Conservation (phyloP, 1,140 invertebrate genomes). For the Pseudomyrmex gracilis region DNA sequence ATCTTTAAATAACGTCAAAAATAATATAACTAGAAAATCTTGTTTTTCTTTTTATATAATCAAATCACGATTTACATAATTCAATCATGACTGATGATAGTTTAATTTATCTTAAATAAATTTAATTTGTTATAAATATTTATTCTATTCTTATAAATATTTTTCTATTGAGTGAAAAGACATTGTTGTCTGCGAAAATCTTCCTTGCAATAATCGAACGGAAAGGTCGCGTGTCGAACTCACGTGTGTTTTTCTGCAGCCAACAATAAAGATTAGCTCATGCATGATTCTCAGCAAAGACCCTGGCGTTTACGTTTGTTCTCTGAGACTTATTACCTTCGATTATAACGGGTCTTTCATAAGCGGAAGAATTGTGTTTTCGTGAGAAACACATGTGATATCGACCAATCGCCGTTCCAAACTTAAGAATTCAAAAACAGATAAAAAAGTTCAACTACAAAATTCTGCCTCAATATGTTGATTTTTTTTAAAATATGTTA, state of each 20-base stretch:
- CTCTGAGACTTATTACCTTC: slow-evolving; percentile 49
- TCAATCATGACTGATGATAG: too few relatives aligned
- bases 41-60: too few relatives aligned
- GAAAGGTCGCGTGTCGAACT: slow-evolving; percentile 68
- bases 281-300: slow-evolving; percentile 50
- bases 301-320: slow-evolving; percentile 53
- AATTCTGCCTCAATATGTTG: neutral
- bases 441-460: neutral
- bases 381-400: slow-evolving; percentile 20
- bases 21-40: neutral
- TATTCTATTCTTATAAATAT: too few relatives aligned
- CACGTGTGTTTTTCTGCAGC: slow-evolving; percentile 36
- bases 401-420: neutral
- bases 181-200: slow-evolving; percentile 10
- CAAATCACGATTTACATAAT: too few relatives aligned
- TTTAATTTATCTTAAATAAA: too few relatives aligned
- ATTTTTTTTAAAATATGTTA: neutral
- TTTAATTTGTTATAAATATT: too few relatives aligned
- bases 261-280: slow-evolving; percentile 72
- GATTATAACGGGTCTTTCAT: slow-evolving; percentile 61
- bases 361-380: slow-evolving; percentile 37
- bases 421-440: neutral
- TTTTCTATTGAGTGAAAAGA: too few relatives aligned
- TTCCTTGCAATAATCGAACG: slow-evolving; percentile 40
- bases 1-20: neutral